Percentiles rank a stretch among this genome's conserved stretches.
phyloP scores from a whole-genome alignment of 2,113 vertebrate genomes.

The Tachysurus vachellii region DNA sequence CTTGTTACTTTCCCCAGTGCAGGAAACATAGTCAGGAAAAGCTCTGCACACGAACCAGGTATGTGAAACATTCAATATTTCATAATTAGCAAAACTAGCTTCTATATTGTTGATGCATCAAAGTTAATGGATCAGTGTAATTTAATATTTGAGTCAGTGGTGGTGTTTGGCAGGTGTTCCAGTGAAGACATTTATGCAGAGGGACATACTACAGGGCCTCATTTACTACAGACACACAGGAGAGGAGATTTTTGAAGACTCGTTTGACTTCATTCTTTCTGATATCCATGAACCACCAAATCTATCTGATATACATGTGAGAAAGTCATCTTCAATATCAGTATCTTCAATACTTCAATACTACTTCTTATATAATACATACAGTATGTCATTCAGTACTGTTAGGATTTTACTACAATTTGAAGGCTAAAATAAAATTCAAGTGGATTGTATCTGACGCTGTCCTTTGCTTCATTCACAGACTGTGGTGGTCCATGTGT shows the following conservation, averaged over 20 bases:
- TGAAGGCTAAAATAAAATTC: not conserved
- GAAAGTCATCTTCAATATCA: not conserved
- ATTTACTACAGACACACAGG: constrained; percentile 74
- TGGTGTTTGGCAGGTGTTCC: constrained; percentile 55
- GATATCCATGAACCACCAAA: constrained; percentile 73
- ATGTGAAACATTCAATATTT: constrained; percentile 8
- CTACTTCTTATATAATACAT: not conserved
- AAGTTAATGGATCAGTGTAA: not conserved
- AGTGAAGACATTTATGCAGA: constrained; percentile 71
- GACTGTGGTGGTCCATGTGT: constrained; percentile 71
- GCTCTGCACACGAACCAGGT: constrained; percentile 57
- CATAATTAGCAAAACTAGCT: not conserved
- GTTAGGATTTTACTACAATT: not conserved
- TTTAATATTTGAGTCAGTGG: not conserved
- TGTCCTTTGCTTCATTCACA: constrained; percentile 40
- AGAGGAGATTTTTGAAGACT: constrained; percentile 74
- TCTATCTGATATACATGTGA: constrained; percentile 71
- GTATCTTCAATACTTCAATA: not conserved
- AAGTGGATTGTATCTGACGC: not conserved
- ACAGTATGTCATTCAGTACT: not conserved
- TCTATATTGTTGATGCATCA: not conserved
- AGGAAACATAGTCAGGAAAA: constrained; percentile 66
- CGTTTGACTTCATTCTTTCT: constrained; percentile 69
- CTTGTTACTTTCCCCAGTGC: constrained; percentile 46
- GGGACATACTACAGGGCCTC: constrained; percentile 69